Conservation (phyloP, 2,797 vertebrate species). For the Stomatorhinus walkeri region DNA sequence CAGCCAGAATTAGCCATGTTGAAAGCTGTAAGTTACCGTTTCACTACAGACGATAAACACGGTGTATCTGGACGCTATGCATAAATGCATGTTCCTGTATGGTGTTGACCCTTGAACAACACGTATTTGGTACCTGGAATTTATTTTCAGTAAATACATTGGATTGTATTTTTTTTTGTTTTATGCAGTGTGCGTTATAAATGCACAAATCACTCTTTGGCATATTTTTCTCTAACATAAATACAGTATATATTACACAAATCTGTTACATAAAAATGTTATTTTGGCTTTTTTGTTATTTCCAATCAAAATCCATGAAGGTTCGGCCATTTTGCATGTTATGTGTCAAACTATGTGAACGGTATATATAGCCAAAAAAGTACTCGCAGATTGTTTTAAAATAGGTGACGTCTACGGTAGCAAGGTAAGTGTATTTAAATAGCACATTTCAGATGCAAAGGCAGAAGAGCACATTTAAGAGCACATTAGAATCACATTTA, state of each 20-base stretch:
- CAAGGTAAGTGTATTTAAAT: not conserved
- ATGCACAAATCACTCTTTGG: not conserved
- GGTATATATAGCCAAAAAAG: not conserved
- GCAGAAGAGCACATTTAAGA: not conserved
- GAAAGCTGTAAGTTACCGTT: not conserved
- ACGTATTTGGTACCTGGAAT: not conserved
- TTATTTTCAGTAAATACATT: not conserved
- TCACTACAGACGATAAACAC: not conserved
- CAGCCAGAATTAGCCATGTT: not conserved
- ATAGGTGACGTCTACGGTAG: not conserved
- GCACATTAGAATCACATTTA: not conserved
- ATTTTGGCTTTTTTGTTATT: not conserved
- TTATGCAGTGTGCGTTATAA: not conserved
- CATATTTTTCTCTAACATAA: not conserved
- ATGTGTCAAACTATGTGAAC: not conserved
- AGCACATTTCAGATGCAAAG: not conserved
- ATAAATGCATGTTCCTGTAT: not conserved
- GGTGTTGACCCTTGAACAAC: not conserved
- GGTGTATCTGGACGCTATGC: not conserved
- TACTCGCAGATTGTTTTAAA: not conserved
- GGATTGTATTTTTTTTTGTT: not conserved
- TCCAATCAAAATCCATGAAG: not conserved
- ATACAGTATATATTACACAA: not conserved
- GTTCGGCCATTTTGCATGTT: not conserved
- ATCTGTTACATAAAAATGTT: not conserved